Evolutionary conservation across 2,797 vertebrate genomes (phyloP), one percentile per base, ranked within the genome.

Genomic region (Poecilia velifera): DNA sequence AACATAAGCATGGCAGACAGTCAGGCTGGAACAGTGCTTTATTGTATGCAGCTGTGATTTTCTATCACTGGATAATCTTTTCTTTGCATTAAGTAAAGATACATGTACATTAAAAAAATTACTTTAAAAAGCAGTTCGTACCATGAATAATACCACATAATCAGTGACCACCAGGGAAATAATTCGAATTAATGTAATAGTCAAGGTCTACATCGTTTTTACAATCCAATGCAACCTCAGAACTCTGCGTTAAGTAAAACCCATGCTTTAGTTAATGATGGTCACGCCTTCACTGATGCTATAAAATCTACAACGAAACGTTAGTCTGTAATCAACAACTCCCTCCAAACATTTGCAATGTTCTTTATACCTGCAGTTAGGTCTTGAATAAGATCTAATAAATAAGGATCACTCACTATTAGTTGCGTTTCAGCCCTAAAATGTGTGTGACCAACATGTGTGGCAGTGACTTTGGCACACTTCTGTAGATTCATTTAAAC

Each of bases 401-500:
- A 34, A 46, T 18, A 3, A 16, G 4, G 5, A 76, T 46, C 12
- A 74, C 6, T 76, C 53, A 28, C 73, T 1, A 73, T 46, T 16
- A 9, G 57, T 22, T 36, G 4, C 18, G 34, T 66, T 64, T 76
- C 49, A 57, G 45, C 3, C 41, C 36, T 10, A 10, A 41, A 49
- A 53, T 14, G 10, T 43, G 12, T 45, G 2, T 31, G 43, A 77
- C 55, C 28, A 62, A 4, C 57, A 31, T 49, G 43, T 77, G 45
- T 57, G 73, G 3, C 49, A 77, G 47, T 83, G 57, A n/a, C 73
- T 71, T 77, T 70, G 72, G 25, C 80, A 89, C 81, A 85, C 73
- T 84, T 74, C 53, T 76, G 79, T 81, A 86, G 81, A 81, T 78
- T 87, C 82, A 88, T 91, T 88, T 89, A 89, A 92, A 92, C 74